Evolutionary conservation across 1,140 invertebrate species (phyloP), one percentile per base, ranked within the genome.

Genomic region (Melitaea cinxia): DNA sequence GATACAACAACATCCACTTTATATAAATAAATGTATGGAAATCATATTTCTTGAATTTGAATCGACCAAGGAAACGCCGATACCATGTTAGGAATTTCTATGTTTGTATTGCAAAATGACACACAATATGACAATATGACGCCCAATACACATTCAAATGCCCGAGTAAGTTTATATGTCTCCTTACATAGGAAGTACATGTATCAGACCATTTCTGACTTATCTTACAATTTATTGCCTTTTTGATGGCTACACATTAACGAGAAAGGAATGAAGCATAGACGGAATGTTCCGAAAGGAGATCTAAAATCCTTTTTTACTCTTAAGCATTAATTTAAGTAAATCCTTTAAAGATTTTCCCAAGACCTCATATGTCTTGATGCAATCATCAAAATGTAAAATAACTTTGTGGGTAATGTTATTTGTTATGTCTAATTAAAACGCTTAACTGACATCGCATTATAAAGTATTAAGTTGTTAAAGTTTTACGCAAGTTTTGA

Each of bases 71-170:
- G 10, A 21, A 21, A 24, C 14, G 4, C 14, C 21, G 10, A 47
- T 49, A n/a, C 57, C 42, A 33, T 59, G 21, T 35, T 28, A 23
- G 57, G 42, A 10, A 17, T 47, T 49, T 30, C 24, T 23, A 54
- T 14, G 24, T 56, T 4, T 14, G 33, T 56, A 26, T 7, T 33
- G 50, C 17, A 53, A 54, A 56, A 42, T 21, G 55, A 42, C 42
- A 39, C 37, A 65, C 62, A 58, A 65, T 64, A 62, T 55, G 28
- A 64, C 61, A 64, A 37, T 64, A 58, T 58, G 62, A 52, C 54
- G 37, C 55, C 15, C 12, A 39, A 30, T 50, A 42, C 33, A 58
- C 55, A 65, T 65, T 58, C 55, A 58, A 57, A 57, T 55, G 62
- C 28, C 53, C 30, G 0, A 1, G 37, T 42, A 42, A 30, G 12